These are phyloP conservation scores for Punctoribates punctum DNA, from an alignment of 2,888 invertebrate species.

Conservation along the genomic window DNA sequence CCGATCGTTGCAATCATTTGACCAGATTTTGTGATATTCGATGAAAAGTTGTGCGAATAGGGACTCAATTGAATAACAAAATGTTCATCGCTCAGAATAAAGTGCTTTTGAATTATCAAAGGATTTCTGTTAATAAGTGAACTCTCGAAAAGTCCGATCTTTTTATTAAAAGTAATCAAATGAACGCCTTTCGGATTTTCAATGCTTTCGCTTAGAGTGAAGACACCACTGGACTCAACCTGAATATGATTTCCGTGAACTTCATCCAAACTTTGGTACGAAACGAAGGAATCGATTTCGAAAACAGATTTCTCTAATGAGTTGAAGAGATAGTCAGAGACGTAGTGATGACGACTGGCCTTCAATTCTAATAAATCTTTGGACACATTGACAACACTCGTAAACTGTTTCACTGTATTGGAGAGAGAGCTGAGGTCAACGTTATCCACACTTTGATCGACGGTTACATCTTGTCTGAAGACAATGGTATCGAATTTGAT, in stretches of 20 bases:
- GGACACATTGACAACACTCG: not conserved
- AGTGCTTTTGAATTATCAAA: not conserved
- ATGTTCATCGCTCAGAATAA: not conserved
- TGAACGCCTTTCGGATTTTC: not conserved
- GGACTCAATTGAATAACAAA: not conserved
- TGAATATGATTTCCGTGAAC: conserved; percentile 16
- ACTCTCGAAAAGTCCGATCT: not conserved
- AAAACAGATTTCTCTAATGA: conserved; percentile 20
- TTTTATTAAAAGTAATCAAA: not conserved
- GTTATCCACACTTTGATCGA: conserved; percentile 24
- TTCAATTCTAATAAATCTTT: not conserved
- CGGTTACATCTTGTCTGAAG: conserved; percentile 20
- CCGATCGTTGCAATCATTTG: not conserved
- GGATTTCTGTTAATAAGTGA: not conserved
- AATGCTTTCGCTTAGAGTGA: conserved; percentile 1
- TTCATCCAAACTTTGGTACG: conserved; percentile 14
- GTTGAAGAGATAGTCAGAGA: conserved; percentile 21
- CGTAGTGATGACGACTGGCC: not conserved
- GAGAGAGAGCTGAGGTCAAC: conserved; percentile 17
- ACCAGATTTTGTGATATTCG: conserved; percentile 14
- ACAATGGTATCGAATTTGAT: conserved; percentile 25
- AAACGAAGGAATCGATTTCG: conserved; percentile 19
- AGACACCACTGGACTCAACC: not conserved
- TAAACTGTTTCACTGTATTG: conserved; percentile 18
- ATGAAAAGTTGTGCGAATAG: not conserved